Percentiles rank a stretch among this genome's conserved stretches.
These are phyloP conservation scores for Steinernema carpocapsae DNA, from an alignment of 2,888 invertebrate genomes.

Conservation along the genomic window DNA sequence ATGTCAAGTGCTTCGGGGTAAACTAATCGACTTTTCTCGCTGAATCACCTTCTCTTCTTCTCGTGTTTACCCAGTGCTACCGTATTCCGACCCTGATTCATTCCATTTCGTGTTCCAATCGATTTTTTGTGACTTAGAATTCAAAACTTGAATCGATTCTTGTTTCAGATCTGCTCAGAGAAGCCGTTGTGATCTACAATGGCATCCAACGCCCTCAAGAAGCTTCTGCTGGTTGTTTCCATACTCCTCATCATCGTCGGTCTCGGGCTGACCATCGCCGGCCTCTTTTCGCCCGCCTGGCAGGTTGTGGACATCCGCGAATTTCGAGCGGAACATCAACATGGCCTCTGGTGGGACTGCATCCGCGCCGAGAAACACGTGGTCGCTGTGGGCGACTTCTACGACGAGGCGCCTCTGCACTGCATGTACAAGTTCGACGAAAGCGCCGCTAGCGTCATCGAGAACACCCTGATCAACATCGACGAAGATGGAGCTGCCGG, in stretches of 20 bases:
- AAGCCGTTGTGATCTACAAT: conserved; percentile 37
- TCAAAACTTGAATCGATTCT: background rate
- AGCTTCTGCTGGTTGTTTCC: conserved; percentile 62
- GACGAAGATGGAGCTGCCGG: conserved; percentile 68
- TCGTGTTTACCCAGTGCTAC: conserved; percentile 13
- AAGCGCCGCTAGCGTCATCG: conserved; percentile 66
- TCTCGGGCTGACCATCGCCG: conserved; percentile 61
- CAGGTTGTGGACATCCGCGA: conserved; percentile 67
- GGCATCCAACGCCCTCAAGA: conserved; percentile 55
- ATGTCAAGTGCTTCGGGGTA: conserved; percentile 4
- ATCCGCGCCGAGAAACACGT: conserved; percentile 67
- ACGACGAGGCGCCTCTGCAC: conserved; percentile 67
- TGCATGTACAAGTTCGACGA: conserved; percentile 69
- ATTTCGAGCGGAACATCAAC: conserved; percentile 66
- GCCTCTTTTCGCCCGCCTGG: conserved; percentile 66
- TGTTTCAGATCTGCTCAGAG: background rate
- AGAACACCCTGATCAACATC: conserved; percentile 65
- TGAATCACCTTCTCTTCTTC: background rate
- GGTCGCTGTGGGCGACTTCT: conserved; percentile 68
- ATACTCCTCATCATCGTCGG: conserved; percentile 63
- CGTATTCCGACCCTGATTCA: background rate
- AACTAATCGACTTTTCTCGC: background rate
- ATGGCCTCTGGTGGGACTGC: conserved; percentile 68
- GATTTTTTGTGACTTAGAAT: too few species aligned
- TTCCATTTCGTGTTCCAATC: too few species aligned